Base-by-base conservation (phyloP, 2,113 vertebrate genomes). In the Paraplagusia blochii region DNA sequence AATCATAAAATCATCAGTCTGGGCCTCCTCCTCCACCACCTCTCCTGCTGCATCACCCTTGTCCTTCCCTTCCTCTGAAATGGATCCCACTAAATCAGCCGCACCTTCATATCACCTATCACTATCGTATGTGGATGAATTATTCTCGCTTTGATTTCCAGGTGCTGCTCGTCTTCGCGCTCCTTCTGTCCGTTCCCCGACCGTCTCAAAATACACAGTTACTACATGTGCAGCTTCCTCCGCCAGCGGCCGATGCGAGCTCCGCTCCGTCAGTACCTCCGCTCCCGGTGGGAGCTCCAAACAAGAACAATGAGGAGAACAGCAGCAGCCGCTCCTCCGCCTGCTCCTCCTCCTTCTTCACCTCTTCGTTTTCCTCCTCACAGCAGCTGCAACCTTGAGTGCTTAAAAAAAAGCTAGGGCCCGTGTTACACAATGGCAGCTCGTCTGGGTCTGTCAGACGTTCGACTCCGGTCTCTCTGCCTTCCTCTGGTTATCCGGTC, bases 151-250 rank as follows among this genome's bases (percentile, higher is more conserved):
- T 29, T 2, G 22, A 29, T 29, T 29, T 29, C 22, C 36, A 39
- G 36, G 9, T 39, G 36, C 36, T 40, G 38, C n/a, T n/a, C n/a
- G 13, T 40, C 10, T 12, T 4, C 38, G 5, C 11, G 4, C 38
- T 51, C 33, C 54, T 54, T 45, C 46, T 39, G 69, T 29, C 52
- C 65, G 59, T 82, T 74, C 76, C 68, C 68, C 66, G 53, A 48
- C 45, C 53, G 77, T 61, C 55, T 77, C 83, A 85, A 77, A 61
- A 68, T 82, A 61, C 80, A 83, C 76, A 76, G 83, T 66, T 76
- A 83, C 80, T 84, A 89, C 88, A 89, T 90, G 87, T 89, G 88
- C 85, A 69, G 81, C 66, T 80, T 29, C 85, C 83, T 81, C 82
- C 68, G 63, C 76, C 76, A 59, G 66, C 63, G 76, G 72, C 65